Base-by-base conservation (phyloP, 23 tunicate species). In the Halocynthia aurantium region DNA sequence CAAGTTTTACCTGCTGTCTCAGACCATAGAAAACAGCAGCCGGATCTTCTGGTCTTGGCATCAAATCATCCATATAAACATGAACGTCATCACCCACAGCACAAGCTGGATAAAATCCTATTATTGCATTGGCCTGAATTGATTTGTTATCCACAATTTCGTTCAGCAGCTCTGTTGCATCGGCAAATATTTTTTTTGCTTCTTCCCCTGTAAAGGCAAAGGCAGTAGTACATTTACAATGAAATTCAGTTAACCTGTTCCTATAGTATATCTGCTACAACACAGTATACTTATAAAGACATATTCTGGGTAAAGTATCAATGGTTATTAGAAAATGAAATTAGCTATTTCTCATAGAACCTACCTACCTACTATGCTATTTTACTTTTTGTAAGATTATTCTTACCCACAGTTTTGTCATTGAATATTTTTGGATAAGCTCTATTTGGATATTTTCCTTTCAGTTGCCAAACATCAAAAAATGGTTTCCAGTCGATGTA, bases 401-500 rank as follows among this genome's bases (percentile, higher is more conserved):
- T 31, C 94, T 53, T 63, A 87, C 94, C 98, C 67, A 92, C 92
- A 12, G 82, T 82, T 69, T 82, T 75, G 66, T 92, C 98, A 62
- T 86, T 86, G 80, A 92, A 92, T 6, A 92, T 86, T 78, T 92
- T 92, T 53, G 98, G 98, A 83, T 82, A 92, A 15, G 88, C 81
- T 44, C 98, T 78, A 68, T 92, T 92, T 8, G 97, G 98, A 75
- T 92, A 92, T 61, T 83, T 86, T 64, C 98, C 98, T 51, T 92
- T 62, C 18, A 92, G 73, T 62, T 92, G 98, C 98, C 98, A 92
- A 11, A 92, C 98, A 50, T 92, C 98, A 51, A 92, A 92, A 76
- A 86, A 92, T 53, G 98, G 92, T 40, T 92, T 92, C 98, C 98
- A 92, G 77, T 92, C 98, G 76, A 92, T 85, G 75, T 86, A 92